These are phyloP conservation scores for Corythornis vintsioides DNA, from an alignment of 2,113 vertebrate genomes.

Conservation along the genomic window DNA sequence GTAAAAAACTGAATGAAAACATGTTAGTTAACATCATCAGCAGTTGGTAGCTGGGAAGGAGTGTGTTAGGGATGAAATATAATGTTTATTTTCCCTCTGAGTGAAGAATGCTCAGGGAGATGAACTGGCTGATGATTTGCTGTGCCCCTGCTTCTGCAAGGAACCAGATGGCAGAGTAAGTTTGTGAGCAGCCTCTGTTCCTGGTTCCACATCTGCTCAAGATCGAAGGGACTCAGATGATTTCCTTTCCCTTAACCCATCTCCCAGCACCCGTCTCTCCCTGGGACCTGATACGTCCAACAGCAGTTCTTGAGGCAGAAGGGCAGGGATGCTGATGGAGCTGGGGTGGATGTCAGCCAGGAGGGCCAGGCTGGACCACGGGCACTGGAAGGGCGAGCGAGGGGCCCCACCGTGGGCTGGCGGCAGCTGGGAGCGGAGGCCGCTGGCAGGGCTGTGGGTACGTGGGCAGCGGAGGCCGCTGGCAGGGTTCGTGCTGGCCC, in stretches of 20 bases:
- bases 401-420: background rate
- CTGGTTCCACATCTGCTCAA: background rate
- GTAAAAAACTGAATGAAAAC: slow-evolving; percentile 13
- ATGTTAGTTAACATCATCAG: background rate
- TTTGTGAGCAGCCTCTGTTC: background rate
- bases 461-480: background rate
- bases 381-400: fast-evolving
- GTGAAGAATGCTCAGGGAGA: background rate
- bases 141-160: background rate
- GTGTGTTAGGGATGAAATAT: background rate
- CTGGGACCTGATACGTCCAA: fast-evolving
- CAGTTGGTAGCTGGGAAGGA: background rate
- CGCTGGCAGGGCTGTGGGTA: background rate
- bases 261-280: background rate
- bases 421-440: background rate
- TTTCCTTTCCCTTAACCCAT: background rate
- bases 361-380: background rate
- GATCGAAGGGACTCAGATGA: background rate
- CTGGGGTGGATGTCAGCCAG: background rate
- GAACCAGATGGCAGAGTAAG: background rate
- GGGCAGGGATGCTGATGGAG: background rate
- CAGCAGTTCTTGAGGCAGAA: background rate
- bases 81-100: background rate
- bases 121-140: background rate
- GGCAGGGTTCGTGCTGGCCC: background rate